phyloP scores from a whole-genome alignment of 2,797 vertebrate species.

The Aplochiton taeniatus region DNA sequence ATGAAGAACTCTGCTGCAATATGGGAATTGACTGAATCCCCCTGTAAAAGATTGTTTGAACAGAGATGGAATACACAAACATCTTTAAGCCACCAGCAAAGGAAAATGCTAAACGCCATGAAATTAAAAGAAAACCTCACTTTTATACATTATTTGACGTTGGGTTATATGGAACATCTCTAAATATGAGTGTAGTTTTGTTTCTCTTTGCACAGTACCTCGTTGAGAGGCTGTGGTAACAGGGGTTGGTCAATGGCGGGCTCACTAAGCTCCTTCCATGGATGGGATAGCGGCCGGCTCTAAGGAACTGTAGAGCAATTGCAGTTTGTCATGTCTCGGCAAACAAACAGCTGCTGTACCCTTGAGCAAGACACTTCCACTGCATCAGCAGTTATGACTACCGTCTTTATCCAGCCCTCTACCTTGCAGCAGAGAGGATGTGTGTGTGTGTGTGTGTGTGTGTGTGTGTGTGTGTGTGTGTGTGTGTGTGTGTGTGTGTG shows the following conservation, averaged over 20 bases:
- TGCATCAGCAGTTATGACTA: not conserved
- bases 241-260: not conserved
- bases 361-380: conserved; percentile 48
- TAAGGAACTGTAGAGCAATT: conserved; percentile 29
- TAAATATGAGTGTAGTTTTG: too few relatives aligned
- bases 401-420: not conserved
- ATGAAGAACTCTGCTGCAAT: too few relatives aligned
- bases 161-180: too few relatives aligned
- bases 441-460: not conserved
- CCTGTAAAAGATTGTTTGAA: too few relatives aligned
- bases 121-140: too few relatives aligned
- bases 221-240: too few relatives aligned
- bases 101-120: too few relatives aligned
- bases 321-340: conserved; percentile 43
- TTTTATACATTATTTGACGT: too few relatives aligned
- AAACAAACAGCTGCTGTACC: conserved; percentile 40
- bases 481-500: not conserved
- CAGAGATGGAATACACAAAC: too few relatives aligned
- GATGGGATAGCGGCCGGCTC: conserved; percentile 49
- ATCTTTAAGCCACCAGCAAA: too few relatives aligned
- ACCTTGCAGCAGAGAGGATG: not conserved
- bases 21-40: too few relatives aligned
- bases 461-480: not conserved
- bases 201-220: too few relatives aligned
- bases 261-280: conserved; percentile 10